Conservation (phyloP, 2,113 vertebrate genomes). For the Oenanthe oenanthe region DNA sequence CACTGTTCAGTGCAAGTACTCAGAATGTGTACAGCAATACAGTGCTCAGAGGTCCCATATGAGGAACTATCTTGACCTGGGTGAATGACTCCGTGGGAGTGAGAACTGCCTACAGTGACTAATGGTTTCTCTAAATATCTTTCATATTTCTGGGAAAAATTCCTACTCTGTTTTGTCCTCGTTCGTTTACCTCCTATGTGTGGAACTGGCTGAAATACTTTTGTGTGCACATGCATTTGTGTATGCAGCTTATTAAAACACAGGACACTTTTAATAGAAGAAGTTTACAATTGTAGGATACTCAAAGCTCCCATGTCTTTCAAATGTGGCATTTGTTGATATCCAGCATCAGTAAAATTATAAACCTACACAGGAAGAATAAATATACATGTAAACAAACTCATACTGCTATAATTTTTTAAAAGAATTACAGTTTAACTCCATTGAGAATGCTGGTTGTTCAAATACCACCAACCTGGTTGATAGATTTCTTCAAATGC, state of each 20-base stretch:
- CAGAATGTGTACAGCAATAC: background rate
- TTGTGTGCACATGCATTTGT: background rate
- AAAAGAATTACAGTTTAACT: background rate
- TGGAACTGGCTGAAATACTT: background rate
- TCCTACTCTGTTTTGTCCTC: background rate
- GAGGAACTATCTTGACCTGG: background rate
- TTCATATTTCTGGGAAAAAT: background rate
- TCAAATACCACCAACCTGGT: background rate
- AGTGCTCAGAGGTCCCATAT: background rate
- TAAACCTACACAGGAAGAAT: background rate
- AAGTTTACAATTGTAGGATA: background rate
- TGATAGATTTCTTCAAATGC: background rate
- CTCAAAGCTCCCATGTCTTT: background rate
- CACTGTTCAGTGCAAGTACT: background rate
- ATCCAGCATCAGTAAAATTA: background rate
- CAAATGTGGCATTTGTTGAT: background rate
- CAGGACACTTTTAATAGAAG: background rate
- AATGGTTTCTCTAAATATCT: background rate
- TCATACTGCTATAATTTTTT: background rate
- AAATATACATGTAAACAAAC: background rate
- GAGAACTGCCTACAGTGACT: background rate
- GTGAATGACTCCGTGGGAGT: background rate
- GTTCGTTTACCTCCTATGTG: background rate
- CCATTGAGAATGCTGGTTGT: background rate
- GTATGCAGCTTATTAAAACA: background rate